Evolutionary conservation across 2,113 vertebrate species (phyloP).

Genomic region (Seriola quinqueradiata): DNA sequence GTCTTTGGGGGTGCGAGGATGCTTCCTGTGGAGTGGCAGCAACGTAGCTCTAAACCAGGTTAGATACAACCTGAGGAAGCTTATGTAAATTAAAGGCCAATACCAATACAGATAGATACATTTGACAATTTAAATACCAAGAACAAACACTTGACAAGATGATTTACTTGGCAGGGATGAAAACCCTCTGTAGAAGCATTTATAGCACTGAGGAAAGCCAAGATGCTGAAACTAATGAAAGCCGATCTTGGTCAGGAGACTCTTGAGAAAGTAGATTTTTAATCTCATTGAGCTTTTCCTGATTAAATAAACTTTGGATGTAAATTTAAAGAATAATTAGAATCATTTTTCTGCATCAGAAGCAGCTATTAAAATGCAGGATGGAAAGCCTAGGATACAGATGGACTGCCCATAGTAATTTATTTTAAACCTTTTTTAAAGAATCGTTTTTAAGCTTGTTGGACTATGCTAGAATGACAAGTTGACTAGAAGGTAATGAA

Average conservation of each 20-base stretch:
- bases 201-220: neutral
- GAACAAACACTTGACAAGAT: neutral
- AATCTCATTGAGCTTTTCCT: neutral
- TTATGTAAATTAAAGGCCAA: neutral
- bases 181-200: neutral
- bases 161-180: neutral
- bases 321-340: neutral
- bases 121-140: neutral
- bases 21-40: neutral
- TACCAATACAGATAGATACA: neutral
- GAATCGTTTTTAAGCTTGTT: neutral
- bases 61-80: constrained; percentile 1
- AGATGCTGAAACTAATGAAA: neutral
- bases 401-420: neutral
- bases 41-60: neutral
- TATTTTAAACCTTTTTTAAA: no score
- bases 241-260: neutral
- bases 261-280: neutral
- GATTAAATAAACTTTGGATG: neutral
- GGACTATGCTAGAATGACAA: neutral
- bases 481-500: neutral
- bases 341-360: neutral
- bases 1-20: constrained; percentile 36
- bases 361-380: neutral
- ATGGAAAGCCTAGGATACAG: neutral